These are phyloP conservation scores for Umimayanthus chanpuru DNA, from an alignment of 92 coral and sea anemone species.

Conservation along the genomic window DNA sequence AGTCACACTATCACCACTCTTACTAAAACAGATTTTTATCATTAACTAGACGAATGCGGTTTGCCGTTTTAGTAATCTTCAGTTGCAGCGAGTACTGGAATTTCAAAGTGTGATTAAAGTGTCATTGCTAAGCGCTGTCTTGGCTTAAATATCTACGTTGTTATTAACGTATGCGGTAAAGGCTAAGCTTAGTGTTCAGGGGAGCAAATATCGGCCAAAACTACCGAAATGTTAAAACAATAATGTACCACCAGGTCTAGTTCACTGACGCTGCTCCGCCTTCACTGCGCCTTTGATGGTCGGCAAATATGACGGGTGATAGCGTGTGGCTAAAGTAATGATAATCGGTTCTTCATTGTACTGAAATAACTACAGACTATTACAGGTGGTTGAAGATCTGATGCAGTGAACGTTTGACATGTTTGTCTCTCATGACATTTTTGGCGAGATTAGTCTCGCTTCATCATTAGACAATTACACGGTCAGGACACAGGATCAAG, in stretches of 20 bases:
- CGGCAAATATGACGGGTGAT: not conserved
- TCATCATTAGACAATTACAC: not conserved
- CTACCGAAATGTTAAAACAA: not conserved
- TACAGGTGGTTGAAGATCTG: not conserved
- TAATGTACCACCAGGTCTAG: constrained; percentile 8
- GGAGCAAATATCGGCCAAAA: not conserved
- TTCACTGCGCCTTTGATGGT: not conserved
- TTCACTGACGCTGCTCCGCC: not conserved
- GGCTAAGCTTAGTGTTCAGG: not conserved
- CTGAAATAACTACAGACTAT: not conserved
- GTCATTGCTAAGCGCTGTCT: not conserved
- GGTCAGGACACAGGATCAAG: not conserved
- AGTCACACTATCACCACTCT: not conserved
- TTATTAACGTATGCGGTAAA: too few species aligned
- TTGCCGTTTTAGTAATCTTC: not conserved
- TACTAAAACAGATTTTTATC: not conserved
- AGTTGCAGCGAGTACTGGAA: not conserved
- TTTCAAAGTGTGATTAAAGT: not conserved
- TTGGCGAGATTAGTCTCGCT: not conserved
- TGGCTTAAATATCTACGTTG: not conserved
- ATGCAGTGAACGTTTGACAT: constrained; percentile 33
- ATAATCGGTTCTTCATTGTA: constrained; percentile 8
- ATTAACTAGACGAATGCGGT: not conserved
- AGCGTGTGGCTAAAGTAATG: constrained; percentile 34
- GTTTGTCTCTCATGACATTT: not conserved